Evolutionary conservation across 2,888 invertebrate genomes (phyloP).

Genomic region (Theodoxus fluviatilis): DNA sequence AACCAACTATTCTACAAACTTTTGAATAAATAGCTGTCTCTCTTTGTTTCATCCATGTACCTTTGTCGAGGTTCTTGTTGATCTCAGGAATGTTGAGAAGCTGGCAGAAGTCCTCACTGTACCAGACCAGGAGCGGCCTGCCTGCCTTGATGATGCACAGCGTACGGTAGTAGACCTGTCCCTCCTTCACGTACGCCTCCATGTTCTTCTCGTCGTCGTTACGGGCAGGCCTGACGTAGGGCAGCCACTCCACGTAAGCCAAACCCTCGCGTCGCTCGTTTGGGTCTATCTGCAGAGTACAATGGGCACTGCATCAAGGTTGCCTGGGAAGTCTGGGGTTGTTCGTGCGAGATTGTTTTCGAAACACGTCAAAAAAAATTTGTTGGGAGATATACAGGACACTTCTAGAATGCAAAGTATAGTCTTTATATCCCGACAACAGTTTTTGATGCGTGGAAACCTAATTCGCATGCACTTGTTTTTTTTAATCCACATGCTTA

Average conservation of each 20-base stretch:
- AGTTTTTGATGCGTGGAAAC: too few species aligned
- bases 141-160: conserved; percentile 54
- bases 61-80: conserved; percentile 4
- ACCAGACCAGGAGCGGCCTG: conserved; percentile 64
- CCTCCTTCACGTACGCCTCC: conserved; percentile 60
- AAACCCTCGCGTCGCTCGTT: conserved; percentile 35
- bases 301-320: too few species aligned
- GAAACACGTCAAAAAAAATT: too few species aligned
- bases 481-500: too few species aligned
- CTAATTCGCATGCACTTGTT: too few species aligned
- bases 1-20: too few species aligned
- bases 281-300: conserved; percentile 39
- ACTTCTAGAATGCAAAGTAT: neutral
- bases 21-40: too few species aligned
- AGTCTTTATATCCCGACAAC: too few species aligned
- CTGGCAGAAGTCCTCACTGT: conserved; percentile 60
- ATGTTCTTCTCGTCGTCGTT: conserved; percentile 63
- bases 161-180: conserved; percentile 60
- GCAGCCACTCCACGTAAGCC: conserved; percentile 57
- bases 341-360: too few species aligned
- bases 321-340: too few species aligned
- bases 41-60: too few species aligned
- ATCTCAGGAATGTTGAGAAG: conserved; percentile 51
- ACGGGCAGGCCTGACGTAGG: conserved; percentile 62
- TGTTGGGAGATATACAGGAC: too few species aligned